These are phyloP conservation scores for Drosophila yooni DNA, from an alignment of 2,888 invertebrate species.

Conservation along the genomic window DNA sequence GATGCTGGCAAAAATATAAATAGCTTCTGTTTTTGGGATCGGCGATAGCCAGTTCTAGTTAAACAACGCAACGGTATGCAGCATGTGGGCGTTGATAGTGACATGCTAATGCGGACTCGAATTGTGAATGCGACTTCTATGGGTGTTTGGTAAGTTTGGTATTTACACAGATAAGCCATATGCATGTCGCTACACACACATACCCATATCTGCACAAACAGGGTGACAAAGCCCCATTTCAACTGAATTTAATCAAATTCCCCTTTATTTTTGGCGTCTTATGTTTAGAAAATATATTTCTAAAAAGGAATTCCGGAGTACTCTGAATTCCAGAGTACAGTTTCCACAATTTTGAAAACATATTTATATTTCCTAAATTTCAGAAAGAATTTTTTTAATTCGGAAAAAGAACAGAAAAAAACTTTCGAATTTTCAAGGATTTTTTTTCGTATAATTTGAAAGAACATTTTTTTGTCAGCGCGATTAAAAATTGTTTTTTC, in stretches of 20 bases:
- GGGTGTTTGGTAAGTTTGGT: conserved; percentile 6
- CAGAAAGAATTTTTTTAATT: neutral
- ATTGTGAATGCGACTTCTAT: neutral
- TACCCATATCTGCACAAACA: conserved; percentile 3
- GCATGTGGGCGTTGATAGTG: conserved; percentile 28
- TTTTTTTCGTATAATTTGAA: neutral
- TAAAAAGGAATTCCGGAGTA: neutral
- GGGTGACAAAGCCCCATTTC: conserved; percentile 4
- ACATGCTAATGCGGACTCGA: conserved; percentile 28
- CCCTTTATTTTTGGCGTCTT: neutral
- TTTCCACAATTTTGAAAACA: neutral
- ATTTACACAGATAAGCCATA: conserved; percentile 26
- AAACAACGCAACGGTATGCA: conserved; percentile 10
- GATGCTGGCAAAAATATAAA: neutral
- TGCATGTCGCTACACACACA: neutral
- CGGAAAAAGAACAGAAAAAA: neutral
- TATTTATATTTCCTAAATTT: neutral
- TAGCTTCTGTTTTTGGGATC: conserved; percentile 15
- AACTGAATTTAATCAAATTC: neutral
- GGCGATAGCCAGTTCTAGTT: conserved; percentile 25
- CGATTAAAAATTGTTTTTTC: too few relatives aligned
- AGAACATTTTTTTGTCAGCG: neutral
- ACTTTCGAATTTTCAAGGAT: neutral
- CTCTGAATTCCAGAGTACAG: neutral
- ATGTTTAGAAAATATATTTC: neutral